Base-by-base conservation (phyloP, 2,888 invertebrate species). In the Sesamia inferens region DNA sequence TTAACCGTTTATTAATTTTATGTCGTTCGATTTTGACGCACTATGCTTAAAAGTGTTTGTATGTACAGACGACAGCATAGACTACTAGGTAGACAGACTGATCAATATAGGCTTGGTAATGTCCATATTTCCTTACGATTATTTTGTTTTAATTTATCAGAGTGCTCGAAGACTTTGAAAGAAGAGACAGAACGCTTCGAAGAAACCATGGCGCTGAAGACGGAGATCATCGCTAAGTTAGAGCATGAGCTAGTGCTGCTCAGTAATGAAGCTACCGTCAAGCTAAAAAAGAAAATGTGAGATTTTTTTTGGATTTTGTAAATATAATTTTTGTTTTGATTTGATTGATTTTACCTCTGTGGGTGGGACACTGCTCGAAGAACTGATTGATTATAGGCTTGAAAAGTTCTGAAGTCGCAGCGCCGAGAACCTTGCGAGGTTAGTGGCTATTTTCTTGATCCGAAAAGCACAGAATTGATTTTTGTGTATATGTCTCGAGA, bases 251-350 rank as follows among this genome's bases (percentile, higher is more conserved):
- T 92, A 16, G 67, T 83, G 0, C 16, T 83, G 8, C 87, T 92
- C 2, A 85, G 85, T 24, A 71, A 76, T 47, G 91, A 90, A 0
- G 89, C 90, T 31, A 85, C 88, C 14, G 59, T 88, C 22, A 90
- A 86, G 61, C 82, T 92, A 13, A 90, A 87, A 65, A 95, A 94
- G 81, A 93, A 95, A 89, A 93, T 95, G 94, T 95, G 77, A 90
- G 90, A 59, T 14, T 31, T 14, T 63, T 16, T 11, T 31, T 22
- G 16, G 11, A 16, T 48, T 48, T 48, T 13, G 24, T 55, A 22
- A 47, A 31, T 6, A 39, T 39, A 7, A 39, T 39, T 39, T 39
- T 39, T 39, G 39, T 4, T 39, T 39, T 39, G 39, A 39, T 39
- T 39, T 39, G 39, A 16, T 55, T 7, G 16, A 14, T 6, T 5